Evolutionary conservation across 2,888 invertebrate genomes (phyloP), one percentile per base, ranked within the genome.

Genomic region (Sinelater perroti): DNA sequence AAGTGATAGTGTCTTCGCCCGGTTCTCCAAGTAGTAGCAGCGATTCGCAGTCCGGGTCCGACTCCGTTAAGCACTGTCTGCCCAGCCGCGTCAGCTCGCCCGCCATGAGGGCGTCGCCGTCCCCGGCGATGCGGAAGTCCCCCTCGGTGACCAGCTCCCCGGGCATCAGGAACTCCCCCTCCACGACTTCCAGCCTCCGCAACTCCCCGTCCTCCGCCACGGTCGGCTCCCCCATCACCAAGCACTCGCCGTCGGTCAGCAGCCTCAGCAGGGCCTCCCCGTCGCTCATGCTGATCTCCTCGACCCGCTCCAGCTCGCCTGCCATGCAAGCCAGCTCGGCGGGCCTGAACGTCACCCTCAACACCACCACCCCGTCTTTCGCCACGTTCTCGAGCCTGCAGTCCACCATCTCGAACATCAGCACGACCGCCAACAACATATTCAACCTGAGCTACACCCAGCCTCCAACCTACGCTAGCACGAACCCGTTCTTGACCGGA

Each of bases 11-110:
- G 69, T 84, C 87, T 75, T 88, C 90, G 74, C 91, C 91, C 84
- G 91, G 89, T 83, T 91, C 91, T 77, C 90, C 91, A 86, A 91
- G 90, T 86, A 91, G 86, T 83, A 88, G 90, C 82, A 89, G 90
- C 73, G 90, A 89, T 75, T 89, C 88, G 69, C 89, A 89, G 75
- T 89, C 89, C 72, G 91, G 90, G 69, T 89, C 90, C 69, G 90
- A 89, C 72, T 87, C 87, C 63, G 85, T 87, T 76, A 88, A 87
- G 75, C 86, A 87, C 77, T 78, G 77, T 75, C 75, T 78, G 68
- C 76, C 70, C 33, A 74, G 76, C 70, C 76, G 79, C 59, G 78
- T 77, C 47, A 73, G 73, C 68, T 78, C 77, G 52, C 77, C 78
- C 49, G 75, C 75, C 74, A 80, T 68, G 44, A 79, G 82, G 62